Evolutionary conservation across 2,797 vertebrate genomes (phyloP), one percentile per base, ranked within the genome.

Genomic region (Aeoliscus strigatus): DNA sequence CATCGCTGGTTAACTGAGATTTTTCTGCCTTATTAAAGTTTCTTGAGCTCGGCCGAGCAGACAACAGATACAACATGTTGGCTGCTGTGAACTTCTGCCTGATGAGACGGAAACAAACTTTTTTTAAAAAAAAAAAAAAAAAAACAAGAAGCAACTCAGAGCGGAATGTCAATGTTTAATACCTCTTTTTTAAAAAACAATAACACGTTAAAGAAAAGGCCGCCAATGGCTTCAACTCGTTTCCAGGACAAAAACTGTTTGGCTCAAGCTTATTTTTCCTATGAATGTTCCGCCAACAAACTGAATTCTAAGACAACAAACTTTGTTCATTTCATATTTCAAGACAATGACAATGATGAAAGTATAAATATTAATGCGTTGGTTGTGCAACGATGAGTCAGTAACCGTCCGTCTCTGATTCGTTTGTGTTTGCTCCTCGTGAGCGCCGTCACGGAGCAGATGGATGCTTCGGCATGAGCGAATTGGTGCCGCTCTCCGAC

Each of bases 111-210:
- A 56, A 61, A 47, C 16, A 11, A 26, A 2, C 4, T 0, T 2
- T 34, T 48, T 11, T 34, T 12, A 5, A 14, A 15, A 0, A 39
- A 1, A 23, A 67, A 73, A 46, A 27, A 60, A 49, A 39, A 1
- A 23, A 67, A 73, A 46, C 27, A 60, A 49, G 10, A 54, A 38
- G 44, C 14, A 12, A 59, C 21, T 8, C 39, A 60, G 39, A 21
- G n/a, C 9, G 27, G 68, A 64, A 58, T 45, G 58, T 50, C 16
- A 43, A 36, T 60, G 40, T 86, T 82, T 80, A 82, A 84, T 83
- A 52, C 41, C 21, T 46, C 44, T 74, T 57, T 16, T 28, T 41
- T 34, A 32, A 29, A 34, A 61, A 57, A 58, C 48, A 51, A 4
- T n/a, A 39, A 73, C 16, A 70, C 2, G 35, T 50, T 15, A 72